Base-by-base conservation (phyloP, 1,140 invertebrate genomes). In the Philotrypesis tridentata region DNA sequence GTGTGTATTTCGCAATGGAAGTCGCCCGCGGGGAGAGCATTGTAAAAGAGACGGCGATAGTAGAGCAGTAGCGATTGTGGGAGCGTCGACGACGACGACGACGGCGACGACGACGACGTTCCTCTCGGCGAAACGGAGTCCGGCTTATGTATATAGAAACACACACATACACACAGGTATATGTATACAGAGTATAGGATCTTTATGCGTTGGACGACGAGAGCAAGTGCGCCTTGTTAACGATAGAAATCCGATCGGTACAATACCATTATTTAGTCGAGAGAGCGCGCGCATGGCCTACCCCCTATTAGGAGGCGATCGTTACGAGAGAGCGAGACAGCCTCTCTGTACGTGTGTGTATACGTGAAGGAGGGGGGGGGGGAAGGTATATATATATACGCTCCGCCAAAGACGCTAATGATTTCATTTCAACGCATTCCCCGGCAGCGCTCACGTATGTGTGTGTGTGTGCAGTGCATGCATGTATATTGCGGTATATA, bases 221-320 rank as follows among this genome's bases (percentile, higher is more conserved):
- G 73, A 83, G 84, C 21, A 55, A 55, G 48, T 55, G 48, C 48
- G 48, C 48, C 89, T 91, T 91, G 90, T 91, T 91, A 91, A 90
- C 89, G 89, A 90, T 90, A 90, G 88, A 90, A 90, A 90, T 90
- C 86, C 87, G 86, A 89, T 87, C 85, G 87, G 84, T 88, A 89
- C 89, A 91, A 90, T 90, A 88, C 88, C 87, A 91, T 91, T 91
- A 91, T 91, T 91, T 89, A 89, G 86, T 87, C 83, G 85, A 6
- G n/a, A 7, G 63, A 8, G 63, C 63, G 60, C 17, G 61, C 65
- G 31, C 67, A 17, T 29, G 31, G 67, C 67, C 31, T 67, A 1
- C 73, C 7, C 70, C 81, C 86, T 86, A 91, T 91, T 90, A 91
- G 87, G 86, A 79, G 61, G 48, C 73, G 80, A 74, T 79, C 80